A percentile compares a stretch with the other conserved stretches of the same genome.
phyloP scores from a whole-genome alignment of 2,888 invertebrate species.

The Pterostichus madidus region DNA sequence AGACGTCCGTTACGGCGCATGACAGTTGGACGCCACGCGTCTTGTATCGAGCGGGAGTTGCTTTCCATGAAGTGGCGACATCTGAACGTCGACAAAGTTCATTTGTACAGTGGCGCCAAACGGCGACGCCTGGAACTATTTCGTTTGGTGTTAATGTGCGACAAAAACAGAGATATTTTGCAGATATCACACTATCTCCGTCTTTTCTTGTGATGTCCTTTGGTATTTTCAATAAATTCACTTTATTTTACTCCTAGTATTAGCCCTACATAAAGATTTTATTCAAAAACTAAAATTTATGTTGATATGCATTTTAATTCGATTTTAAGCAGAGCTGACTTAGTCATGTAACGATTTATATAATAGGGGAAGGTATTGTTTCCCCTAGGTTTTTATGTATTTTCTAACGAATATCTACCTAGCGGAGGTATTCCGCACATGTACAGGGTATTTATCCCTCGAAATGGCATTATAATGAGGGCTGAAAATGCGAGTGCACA shows the following conservation, averaged over 20 bases:
- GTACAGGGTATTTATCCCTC: constrained; percentile 14
- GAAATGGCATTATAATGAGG: constrained; percentile 59
- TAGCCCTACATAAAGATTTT: no score
- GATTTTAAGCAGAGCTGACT: background rate
- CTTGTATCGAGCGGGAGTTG: constrained; percentile 58
- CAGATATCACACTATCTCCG: constrained; percentile 15
- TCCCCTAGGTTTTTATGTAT: constrained; percentile 29
- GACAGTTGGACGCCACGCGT: constrained; percentile 52
- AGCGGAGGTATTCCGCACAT: background rate
- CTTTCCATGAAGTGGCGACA: constrained; percentile 62
- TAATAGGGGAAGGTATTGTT: background rate
- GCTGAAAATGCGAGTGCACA: constrained; percentile 62
- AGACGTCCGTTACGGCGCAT: constrained; percentile 53
- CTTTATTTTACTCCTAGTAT: no score
- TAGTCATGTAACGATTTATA: constrained; percentile 23
- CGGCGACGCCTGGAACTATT: constrained; percentile 56
- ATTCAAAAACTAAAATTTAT: no score
- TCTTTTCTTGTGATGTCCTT: background rate
- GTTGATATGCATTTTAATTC: no score
- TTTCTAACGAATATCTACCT: background rate
- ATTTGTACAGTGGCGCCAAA: constrained; percentile 58
- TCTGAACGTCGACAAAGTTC: constrained; percentile 45
- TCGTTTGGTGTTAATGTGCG: background rate
- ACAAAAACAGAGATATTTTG: constrained; percentile 46
- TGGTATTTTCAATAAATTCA: no score